These are phyloP conservation scores for Leptothorax acervorum DNA, from an alignment of 2,888 invertebrate genomes.

Conservation along the genomic window DNA sequence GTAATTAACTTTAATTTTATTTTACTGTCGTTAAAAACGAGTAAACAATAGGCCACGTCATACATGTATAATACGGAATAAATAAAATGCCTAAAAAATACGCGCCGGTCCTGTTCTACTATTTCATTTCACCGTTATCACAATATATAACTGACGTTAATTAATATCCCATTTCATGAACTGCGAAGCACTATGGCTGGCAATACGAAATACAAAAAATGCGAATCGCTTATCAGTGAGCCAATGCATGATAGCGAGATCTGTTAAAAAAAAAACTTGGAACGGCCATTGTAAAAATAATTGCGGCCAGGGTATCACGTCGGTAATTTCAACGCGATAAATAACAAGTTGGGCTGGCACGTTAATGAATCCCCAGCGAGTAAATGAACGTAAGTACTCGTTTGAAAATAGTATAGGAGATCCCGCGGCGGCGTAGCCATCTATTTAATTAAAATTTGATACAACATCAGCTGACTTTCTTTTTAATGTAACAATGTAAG, in stretches of 20 bases:
- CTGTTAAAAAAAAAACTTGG: constrained; percentile 19
- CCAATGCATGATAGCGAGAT: not conserved
- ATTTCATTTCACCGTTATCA: constrained; percentile 24
- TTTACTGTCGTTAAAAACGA: not conserved
- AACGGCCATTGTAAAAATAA: constrained; percentile 40
- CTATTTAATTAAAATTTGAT: constrained; percentile 45
- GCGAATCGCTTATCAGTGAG: constrained; percentile 29
- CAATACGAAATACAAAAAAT: constrained; percentile 21
- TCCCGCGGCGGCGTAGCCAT: not conserved
- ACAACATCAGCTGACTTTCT: not conserved
- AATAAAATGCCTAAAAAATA: constrained; percentile 32
- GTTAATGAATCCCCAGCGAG: constrained; percentile 38
- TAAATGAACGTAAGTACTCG: constrained; percentile 32
- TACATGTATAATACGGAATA: constrained; percentile 4
- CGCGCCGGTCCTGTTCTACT: not conserved
- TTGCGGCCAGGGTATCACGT: not conserved
- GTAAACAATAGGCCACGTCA: constrained; percentile 4
- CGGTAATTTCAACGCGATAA: constrained; percentile 27
- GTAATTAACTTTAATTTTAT: constrained; percentile 34
- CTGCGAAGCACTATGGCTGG: not conserved
- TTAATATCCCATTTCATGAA: constrained; percentile 34
- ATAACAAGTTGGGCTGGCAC: constrained; percentile 31
- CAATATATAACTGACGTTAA: constrained; percentile 27
- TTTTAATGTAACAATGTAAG: not conserved
- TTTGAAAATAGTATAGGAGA: constrained; percentile 23